These are phyloP conservation scores for Sibirionetta formosa DNA, from an alignment of 2,797 vertebrate species.

Conservation along the genomic window DNA sequence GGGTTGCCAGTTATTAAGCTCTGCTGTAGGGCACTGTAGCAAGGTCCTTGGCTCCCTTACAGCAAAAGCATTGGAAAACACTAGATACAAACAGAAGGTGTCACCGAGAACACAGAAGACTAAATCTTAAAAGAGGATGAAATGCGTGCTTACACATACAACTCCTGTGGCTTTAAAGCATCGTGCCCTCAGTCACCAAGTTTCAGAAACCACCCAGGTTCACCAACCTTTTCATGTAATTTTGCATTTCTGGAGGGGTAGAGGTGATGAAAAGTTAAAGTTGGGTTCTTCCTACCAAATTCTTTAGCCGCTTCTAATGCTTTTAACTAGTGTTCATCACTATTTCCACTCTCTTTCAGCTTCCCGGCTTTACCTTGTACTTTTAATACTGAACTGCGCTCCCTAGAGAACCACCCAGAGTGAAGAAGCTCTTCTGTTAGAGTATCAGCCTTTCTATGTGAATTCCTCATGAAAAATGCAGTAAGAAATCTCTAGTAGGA, in stretches of 20 bases:
- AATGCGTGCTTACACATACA: neutral
- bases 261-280: neutral
- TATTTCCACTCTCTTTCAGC: neutral
- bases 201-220: neutral
- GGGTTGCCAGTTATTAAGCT: neutral
- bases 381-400: neutral
- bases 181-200: neutral
- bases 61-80: neutral
- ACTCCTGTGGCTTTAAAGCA: accelerated
- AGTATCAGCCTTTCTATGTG: neutral
- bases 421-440: neutral
- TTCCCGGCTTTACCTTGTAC: neutral
- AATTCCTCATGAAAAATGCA: constrained; percentile 14
- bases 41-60: neutral
- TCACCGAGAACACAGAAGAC: neutral
- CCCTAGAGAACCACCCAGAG: neutral
- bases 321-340: neutral
- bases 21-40: neutral
- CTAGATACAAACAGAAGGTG: neutral
- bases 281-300: neutral
- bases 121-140: neutral
- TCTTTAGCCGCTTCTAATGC: neutral
- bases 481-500: neutral
- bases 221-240: neutral
- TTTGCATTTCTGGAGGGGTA: neutral